Evolutionary conservation across 2,113 vertebrate species (phyloP), one percentile per base, ranked within the genome.

Genomic region (Poeciliopsis retropinna): DNA sequence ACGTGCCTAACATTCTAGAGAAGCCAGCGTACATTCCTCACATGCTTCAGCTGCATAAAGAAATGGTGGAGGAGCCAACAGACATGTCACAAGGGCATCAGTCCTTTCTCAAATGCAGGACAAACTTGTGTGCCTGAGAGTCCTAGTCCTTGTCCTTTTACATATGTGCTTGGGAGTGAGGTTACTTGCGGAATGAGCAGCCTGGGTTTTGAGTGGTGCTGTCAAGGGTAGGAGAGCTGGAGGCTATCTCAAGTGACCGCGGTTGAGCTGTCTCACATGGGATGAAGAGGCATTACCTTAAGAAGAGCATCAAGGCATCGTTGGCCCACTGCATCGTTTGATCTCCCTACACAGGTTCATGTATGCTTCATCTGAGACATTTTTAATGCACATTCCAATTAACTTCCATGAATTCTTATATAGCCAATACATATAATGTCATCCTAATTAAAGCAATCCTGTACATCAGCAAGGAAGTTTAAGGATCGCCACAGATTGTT

Each of bases 181-280:
- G 65, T 70, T 71, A 72, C 80, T 28, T 75, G 67, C 84, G 60
- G 75, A 70, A 44, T 37, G 44, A 60, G 62, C 57, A 67, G 74
- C 65, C 73, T 67, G 68, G 39, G 67, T 74, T 77, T 64, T 80
- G 76, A 80, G 64, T 68, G 70, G 83, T 57, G 63, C 51, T 68
- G 75, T 66, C 81, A 62, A 71, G 60, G 75, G 44, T 64, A 57
- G 68, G 54, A 31, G 8, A 51, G 65, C 28, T 63, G 25, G 65
- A 22, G 76, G 78, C 64, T 63, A 29, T 67, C 85, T 92, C 90
- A 93, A 87, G 90, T 94, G 91, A 93, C 85, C 75, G 31, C 61
- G 60, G 85, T 88, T 92, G 93, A 95, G 92, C 91, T 67, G 61
- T 77, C 83, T 94, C 92, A 93, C 92, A 91, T 89, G 89, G 90